Conservation (phyloP, 2,888 invertebrate species). For the Hyposoter didymator region DNA sequence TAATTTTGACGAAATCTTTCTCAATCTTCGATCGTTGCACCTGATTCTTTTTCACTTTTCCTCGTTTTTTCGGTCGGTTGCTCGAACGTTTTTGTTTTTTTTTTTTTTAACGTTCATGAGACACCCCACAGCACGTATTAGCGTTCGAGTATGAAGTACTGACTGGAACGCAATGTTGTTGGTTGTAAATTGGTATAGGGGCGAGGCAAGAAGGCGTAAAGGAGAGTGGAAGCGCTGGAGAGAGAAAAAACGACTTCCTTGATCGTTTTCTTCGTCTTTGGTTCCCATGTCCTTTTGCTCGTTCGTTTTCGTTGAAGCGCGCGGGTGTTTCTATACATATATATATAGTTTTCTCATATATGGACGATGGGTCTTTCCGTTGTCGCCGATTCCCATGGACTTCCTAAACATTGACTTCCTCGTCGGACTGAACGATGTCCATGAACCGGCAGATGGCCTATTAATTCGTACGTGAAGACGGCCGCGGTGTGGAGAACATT, state of each 20-base stretch:
- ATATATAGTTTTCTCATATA: not conserved
- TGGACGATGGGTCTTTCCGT: slow-evolving; percentile 82
- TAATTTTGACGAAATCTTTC: not conserved
- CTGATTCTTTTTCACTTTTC: not conserved
- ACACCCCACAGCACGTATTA: slow-evolving; percentile 1
- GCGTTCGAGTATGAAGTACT: slow-evolving; percentile 4
- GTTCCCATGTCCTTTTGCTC: slow-evolving; percentile 80
- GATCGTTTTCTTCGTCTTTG: slow-evolving; percentile 69
- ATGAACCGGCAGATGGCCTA: slow-evolving; percentile 81
- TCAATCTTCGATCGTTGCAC: not conserved
- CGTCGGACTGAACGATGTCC: slow-evolving; percentile 71
- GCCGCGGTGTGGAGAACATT: slow-evolving; percentile 12
- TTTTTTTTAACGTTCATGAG: slow-evolving; percentile 3
- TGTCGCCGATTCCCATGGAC: slow-evolving; percentile 84
- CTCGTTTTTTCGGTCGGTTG: slow-evolving; percentile 5
- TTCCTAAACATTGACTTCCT: slow-evolving; percentile 84
- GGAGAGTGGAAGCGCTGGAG: slow-evolving; percentile 34
- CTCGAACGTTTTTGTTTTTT: slow-evolving; percentile 4
- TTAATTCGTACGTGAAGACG: slow-evolving; percentile 79
- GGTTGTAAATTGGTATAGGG: slow-evolving; percentile 53
- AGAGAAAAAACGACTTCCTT: slow-evolving; percentile 73
- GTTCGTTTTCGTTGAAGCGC: slow-evolving; percentile 58
- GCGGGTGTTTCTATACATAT: slow-evolving; percentile 30
- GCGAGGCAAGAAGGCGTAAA: slow-evolving; percentile 54
- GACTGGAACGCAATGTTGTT: slow-evolving; percentile 32